Evolutionary conservation across 1,140 invertebrate genomes (phyloP).

Genomic region (Dinoponera quadriceps): DNA sequence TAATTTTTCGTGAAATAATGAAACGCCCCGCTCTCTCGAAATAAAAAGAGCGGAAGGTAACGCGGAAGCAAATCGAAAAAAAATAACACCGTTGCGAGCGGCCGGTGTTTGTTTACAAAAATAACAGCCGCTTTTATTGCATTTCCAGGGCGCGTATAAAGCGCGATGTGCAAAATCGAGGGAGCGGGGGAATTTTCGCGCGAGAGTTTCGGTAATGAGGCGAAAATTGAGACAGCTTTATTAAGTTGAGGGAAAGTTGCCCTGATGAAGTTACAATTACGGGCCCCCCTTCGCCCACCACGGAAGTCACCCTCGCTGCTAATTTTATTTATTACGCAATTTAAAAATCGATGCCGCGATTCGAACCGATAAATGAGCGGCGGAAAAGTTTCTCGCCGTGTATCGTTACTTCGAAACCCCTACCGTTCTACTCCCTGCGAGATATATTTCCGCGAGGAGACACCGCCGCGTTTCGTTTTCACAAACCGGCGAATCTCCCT

Average conservation of each 20-base stretch:
- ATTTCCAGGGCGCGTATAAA: not conserved
- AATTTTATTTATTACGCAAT: constrained; percentile 85
- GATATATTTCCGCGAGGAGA: constrained; percentile 19
- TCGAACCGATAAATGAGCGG: constrained; percentile 72
- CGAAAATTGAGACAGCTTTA: constrained; percentile 85
- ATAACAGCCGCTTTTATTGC: not conserved
- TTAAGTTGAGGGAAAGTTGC: constrained; percentile 82
- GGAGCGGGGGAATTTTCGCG: constrained; percentile 79
- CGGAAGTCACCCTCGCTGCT: constrained; percentile 79
- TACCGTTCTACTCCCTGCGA: not conserved
- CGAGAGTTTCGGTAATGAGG: constrained; percentile 79
- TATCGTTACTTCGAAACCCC: not conserved
- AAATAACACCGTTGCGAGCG: constrained; percentile 1
- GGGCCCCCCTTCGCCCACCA: constrained; percentile 71
- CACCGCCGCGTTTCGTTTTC: not conserved
- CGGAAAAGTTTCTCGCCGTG: not conserved
- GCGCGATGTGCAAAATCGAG: no score
- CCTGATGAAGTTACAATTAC: constrained; percentile 81
- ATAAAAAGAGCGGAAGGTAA: constrained; percentile 29
- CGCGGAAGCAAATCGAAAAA: constrained; percentile 12
- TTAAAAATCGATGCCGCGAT: constrained; percentile 83
- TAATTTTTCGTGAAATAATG: constrained; percentile 72
- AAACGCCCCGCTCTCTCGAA: constrained; percentile 52
- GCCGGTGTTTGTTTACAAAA: constrained; percentile 32
- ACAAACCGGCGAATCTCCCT: not conserved